Base-by-base conservation (phyloP, 2,797 vertebrate genomes). In the Melanogrammus aeglefinus region DNA sequence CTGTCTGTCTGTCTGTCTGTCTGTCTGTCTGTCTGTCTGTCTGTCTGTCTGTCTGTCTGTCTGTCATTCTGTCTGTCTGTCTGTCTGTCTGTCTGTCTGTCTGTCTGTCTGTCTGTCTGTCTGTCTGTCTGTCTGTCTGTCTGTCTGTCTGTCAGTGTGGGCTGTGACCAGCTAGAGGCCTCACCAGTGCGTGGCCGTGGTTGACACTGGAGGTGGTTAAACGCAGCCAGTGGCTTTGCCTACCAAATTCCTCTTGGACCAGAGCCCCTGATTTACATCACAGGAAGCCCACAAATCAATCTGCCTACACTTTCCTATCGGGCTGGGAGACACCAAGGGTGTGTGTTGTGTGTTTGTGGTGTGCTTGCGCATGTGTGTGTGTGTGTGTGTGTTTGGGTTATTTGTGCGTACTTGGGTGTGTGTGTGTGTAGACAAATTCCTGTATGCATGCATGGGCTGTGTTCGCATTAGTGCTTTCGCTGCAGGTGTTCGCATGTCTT, bases 181-280 rank as follows among this genome's bases (percentile, higher is more conserved):
- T 88, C 86, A 86, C 6, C 78, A 86, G 88, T 77, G 86, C 90
- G 70, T 92, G 89, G 86, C 90, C 75, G 80, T 82, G 84, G 90
- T 91, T 92, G 90, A 87, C 85, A 89, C 84, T 85, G 85, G 79
- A 85, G 87, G 84, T 91, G 89, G 89, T 91, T 90, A 85, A 86
- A 85, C 76, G 77, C 80, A 85, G 85, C 86, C 91, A 83, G 77
- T 27, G 2, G 72, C 81, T 93, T 93, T 93, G 88, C 87, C 85
- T 91, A 91, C 21, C 92, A 93, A 93, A 93, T 93, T 57, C 84
- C 76, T 81, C 86, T 82, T 87, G 87, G 88, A 85, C 14, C 76
- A 76, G 75, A 80, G 75, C 69, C 75, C n/a, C 39, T 75, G 80
- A 91, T 93, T 93, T 93, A 90, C 92, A 93, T 93, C 82, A 63